Conservation (phyloP, 2,888 invertebrate genomes). For the Dynastes maya region DNA sequence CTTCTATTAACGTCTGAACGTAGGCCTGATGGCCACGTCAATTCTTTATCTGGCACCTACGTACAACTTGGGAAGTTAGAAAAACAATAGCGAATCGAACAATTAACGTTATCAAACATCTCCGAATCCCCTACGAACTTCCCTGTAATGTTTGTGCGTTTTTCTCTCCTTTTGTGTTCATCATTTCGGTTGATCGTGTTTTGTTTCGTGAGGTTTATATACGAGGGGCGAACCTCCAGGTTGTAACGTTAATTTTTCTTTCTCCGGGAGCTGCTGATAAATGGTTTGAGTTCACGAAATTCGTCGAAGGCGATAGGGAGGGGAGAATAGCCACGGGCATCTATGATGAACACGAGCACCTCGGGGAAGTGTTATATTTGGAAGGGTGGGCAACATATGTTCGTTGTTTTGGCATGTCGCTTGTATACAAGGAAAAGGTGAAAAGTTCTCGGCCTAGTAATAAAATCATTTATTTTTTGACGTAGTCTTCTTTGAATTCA, state of each 20-base stretch:
- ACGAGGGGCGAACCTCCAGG: slow-evolving; percentile 2
- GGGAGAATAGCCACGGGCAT: background rate
- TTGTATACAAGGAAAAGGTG: no score
- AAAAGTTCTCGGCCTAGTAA: no score
- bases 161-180: background rate
- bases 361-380: no score
- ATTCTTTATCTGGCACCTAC: background rate
- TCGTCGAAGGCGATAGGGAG: background rate
- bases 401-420: no score
- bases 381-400: no score
- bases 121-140: slow-evolving; percentile 1
- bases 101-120: slow-evolving; percentile 42
- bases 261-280: slow-evolving; percentile 19
- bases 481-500: no score
- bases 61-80: background rate
- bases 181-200: background rate
- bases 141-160: background rate
- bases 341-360: no score
- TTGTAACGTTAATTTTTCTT: slow-evolving; percentile 38
- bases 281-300: slow-evolving; percentile 35
- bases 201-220: slow-evolving; percentile 10
- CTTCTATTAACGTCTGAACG: no score
- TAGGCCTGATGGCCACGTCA: background rate
- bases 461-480: no score
- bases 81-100: slow-evolving; percentile 20